Evolutionary conservation across 2,888 invertebrate species (phyloP).

Genomic region (Noctua janthina): DNA sequence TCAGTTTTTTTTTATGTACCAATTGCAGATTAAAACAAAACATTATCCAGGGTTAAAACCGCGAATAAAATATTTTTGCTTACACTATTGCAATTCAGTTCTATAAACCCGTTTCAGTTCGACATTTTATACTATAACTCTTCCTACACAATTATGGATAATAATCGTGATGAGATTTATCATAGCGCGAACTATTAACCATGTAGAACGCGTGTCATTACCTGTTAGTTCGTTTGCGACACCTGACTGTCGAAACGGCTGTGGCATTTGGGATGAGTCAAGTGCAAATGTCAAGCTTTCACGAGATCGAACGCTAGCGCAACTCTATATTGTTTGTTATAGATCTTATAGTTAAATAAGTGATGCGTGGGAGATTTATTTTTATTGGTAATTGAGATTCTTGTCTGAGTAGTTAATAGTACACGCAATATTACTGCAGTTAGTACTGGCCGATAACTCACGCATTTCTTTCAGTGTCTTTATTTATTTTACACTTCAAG

Average conservation of each 20-base stretch:
- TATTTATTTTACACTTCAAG: too few relatives aligned
- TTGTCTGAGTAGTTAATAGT: neutral
- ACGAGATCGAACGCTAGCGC: slow-evolving; percentile 52
- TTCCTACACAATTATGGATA: slow-evolving; percentile 30
- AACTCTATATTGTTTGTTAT: slow-evolving; percentile 51
- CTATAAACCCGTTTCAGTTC: neutral
- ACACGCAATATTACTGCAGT: neutral
- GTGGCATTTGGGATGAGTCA: slow-evolving; percentile 76
- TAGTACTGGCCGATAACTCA: neutral
- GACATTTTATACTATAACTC: slow-evolving; percentile 5
- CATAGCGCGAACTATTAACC: slow-evolving; percentile 35
- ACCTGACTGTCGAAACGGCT: slow-evolving; percentile 72
- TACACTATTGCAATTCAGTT: neutral
- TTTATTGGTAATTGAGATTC: slow-evolving; percentile 33
- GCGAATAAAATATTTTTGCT: neutral
- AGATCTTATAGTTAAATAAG: slow-evolving; percentile 42
- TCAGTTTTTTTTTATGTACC: neutral
- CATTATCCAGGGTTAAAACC: neutral
- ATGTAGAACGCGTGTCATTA: slow-evolving; percentile 48
- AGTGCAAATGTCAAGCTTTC: slow-evolving; percentile 79
- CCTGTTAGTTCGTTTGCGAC: slow-evolving; percentile 62
- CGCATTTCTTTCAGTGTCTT: neutral
- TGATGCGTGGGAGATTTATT: slow-evolving; percentile 4
- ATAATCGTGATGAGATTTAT: slow-evolving; percentile 46
- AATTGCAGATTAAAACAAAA: neutral